Conservation (phyloP, 2,888 invertebrate species). For the Acleris holmiana region DNA sequence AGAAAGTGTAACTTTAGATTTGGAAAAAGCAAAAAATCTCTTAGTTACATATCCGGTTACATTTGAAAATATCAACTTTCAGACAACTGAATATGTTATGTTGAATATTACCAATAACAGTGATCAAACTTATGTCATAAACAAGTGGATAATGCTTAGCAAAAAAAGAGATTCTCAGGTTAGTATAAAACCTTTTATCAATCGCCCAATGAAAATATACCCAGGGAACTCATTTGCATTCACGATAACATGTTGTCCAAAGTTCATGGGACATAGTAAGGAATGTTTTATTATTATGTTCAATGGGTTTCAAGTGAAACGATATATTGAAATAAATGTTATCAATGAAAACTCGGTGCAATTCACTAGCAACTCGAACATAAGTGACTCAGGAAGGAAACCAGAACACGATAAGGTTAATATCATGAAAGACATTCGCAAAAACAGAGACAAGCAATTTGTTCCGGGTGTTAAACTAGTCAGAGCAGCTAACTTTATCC, state of each 20-base stretch:
- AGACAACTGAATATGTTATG: conserved; percentile 50
- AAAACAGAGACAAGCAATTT: conserved; percentile 47
- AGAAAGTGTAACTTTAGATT: conserved; percentile 52
- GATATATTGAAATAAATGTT: conserved; percentile 83
- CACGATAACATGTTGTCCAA: conserved; percentile 80
- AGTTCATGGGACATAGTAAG: conserved; percentile 84
- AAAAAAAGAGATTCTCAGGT: conserved; percentile 82
- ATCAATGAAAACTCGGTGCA: conserved; percentile 48
- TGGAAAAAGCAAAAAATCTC: conserved; percentile 80
- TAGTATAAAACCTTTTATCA: conserved; percentile 66
- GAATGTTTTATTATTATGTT: conserved; percentile 87
- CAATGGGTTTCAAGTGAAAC: conserved; percentile 84
- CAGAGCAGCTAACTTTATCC: conserved; percentile 85
- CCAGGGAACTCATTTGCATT: conserved; percentile 71
- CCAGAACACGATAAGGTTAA: conserved; percentile 48
- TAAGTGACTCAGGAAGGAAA: conserved; percentile 38
- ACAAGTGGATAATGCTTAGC: conserved; percentile 78
- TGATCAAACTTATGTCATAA: conserved; percentile 68
- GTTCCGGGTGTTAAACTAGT: conserved; percentile 82
- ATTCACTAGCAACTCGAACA: conserved; percentile 26
- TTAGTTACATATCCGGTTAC: conserved; percentile 78
- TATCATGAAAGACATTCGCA: conserved; percentile 57
- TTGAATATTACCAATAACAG: conserved; percentile 73
- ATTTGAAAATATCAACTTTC: conserved; percentile 74
- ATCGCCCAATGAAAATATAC: conserved; percentile 60